Evolutionary conservation across 2,113 vertebrate species (phyloP).

Genomic region (Chroicocephalus ridibundus): DNA sequence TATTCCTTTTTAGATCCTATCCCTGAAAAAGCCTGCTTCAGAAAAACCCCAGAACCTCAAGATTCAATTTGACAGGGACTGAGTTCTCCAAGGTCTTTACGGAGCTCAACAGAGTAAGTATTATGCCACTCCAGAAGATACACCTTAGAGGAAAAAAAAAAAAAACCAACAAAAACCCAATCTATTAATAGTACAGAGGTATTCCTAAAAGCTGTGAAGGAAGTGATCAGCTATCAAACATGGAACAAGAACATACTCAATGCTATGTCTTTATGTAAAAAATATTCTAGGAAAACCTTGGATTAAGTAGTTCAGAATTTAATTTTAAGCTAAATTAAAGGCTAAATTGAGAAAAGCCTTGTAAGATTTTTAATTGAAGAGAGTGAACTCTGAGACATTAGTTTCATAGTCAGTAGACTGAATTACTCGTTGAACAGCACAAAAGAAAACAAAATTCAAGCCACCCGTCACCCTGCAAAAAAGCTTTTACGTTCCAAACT

Average conservation of each 20-base stretch:
- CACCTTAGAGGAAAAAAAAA: background rate
- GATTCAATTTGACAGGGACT: background rate
- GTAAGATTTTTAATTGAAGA: background rate
- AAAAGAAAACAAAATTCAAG: background rate
- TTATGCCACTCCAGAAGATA: background rate
- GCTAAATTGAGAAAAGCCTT: background rate
- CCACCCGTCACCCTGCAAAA: background rate
- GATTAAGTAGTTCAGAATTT: background rate
- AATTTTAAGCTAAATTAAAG: background rate
- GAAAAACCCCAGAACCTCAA: background rate
- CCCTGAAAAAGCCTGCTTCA: background rate
- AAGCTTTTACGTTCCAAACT: background rate
- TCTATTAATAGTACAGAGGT: background rate
- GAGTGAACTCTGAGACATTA: background rate
- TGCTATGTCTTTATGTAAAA: background rate
- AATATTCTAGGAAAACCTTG: background rate
- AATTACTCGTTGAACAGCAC: background rate
- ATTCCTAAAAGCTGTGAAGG: background rate
- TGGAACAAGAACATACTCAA: background rate
- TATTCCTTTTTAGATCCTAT: background rate
- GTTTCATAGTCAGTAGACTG: background rate
- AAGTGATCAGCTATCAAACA: background rate
- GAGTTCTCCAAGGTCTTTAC: background rate
- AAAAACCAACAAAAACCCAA: no score
- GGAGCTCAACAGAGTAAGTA: background rate